phyloP scores from a whole-genome alignment of 2,113 vertebrate species.

The Fukomys damarensis region DNA sequence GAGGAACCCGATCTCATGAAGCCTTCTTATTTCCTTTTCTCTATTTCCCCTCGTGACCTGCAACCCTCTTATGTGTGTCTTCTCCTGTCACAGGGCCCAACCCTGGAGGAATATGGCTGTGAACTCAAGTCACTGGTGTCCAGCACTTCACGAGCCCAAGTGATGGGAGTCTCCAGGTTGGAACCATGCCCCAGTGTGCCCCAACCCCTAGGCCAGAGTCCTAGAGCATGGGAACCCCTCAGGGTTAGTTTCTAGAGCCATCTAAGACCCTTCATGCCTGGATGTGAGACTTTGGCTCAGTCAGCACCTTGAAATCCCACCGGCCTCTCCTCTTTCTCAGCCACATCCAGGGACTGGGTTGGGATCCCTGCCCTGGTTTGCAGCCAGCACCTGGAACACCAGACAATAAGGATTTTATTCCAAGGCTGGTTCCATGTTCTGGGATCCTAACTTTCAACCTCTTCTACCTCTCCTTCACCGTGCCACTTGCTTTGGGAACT shows the following conservation, averaged over 20 bases:
- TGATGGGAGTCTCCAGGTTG: neutral
- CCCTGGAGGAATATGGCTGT: neutral
- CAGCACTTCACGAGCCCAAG: neutral
- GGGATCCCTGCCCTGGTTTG: rapidly evolving
- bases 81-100: neutral
- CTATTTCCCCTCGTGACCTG: neutral
- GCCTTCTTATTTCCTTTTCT: neutral
- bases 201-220: neutral
- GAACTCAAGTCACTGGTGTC: neutral
- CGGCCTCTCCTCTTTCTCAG: neutral
- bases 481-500: neutral
- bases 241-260: neutral
- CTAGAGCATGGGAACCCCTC: neutral
- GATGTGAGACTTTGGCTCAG: neutral
- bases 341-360: neutral
- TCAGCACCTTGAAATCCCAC: neutral
- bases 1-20: neutral
- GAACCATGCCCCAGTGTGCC: neutral
- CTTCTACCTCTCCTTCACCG: neutral
- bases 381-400: neutral
- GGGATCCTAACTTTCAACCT: neutral
- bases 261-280: neutral
- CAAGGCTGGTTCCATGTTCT: neutral
- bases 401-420: neutral
- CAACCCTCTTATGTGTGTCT: neutral